Evolutionary conservation across 2,113 vertebrate species (phyloP), one percentile per base, ranked within the genome.

Genomic region (Isurus oxyrinchus): DNA sequence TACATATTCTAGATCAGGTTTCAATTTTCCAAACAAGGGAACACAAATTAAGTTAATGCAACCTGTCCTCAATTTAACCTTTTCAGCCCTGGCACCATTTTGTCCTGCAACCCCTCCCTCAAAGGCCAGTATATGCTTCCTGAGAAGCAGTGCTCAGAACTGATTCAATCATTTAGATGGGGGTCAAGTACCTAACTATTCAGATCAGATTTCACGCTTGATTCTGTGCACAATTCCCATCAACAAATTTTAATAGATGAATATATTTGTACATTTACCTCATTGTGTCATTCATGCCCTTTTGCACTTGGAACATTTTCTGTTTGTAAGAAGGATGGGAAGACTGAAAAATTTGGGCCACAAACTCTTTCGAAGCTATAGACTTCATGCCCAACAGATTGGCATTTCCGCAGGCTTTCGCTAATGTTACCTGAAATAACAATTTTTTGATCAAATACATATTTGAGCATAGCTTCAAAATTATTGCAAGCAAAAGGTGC

Each of bases 231-330:
- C 5, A 25, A 27, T 57, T 84, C 53, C 87, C 23, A 57, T 93
- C 31, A n/a, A 91, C 6, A 91, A 57, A n/a, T 67, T 57, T 90
- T 49, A 76, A 76, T 69, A 55, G 49, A 95, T 72, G 66, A 35
- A 49, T 55, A 53, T 53, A 31, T 19, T 35, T 76, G 25, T 40
- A 7, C 96, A 76, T 94, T 97, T 98, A 99, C 99, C 99, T 99
- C 99, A 99, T 99, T 1, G 98, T 99, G 98, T 99, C 99, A 14
- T 98, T 99, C 97, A 99, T 99, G 96, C 98, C 98, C 97, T 98
- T 98, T 96, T 98, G 98, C 69, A 99, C 98, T 23, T 98, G 97
- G 97, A 98, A 98, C 97, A 98, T 98, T 35, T 97, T 97, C 84
- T 98, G 97, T 97, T 97, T 98, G 96, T 72, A 98, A 96, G 98